Base-by-base conservation (phyloP, 1,140 invertebrate genomes). In the Latrodectus geometricus region DNA sequence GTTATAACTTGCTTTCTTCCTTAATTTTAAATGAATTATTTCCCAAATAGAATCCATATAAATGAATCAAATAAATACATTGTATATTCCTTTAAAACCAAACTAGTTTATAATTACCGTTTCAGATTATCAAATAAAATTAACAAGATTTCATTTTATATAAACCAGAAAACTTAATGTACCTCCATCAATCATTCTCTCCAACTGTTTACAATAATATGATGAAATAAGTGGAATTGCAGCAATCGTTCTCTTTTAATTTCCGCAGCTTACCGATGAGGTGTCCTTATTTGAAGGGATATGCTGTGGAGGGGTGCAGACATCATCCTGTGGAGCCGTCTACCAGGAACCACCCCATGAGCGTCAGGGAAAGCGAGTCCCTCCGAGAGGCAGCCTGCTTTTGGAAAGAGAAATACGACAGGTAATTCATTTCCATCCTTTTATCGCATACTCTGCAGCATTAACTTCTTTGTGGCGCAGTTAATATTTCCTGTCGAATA, bases 321-420 rank as follows among this genome's bases (percentile, higher is more conserved):
- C 82, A 85, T 48, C 66, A 85, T 48, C 82, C 82, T 35, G 61
- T 85, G 93, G 92, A 87, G 94, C 92, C 8, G 94, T 94, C 94
- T 20, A 23, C 15, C 94, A 94, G 83, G 95, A 97, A 88, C 93
- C 95, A 89, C 95, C 96, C 66, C 96, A 97, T 92, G 96, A 96
- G 88, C 97, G 97, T 92, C 95, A 97, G 91, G 94, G 96, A 81
- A 97, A 98, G 91, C 97, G 82, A 85, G 56, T 77, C 82, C 12
- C 74, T 85, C 50, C 21, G 82, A 48, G 82, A 85, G n/a, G 82
- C 82, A 9, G 82, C 82, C 7, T 85, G 82, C 21, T 85, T 85
- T 21, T 85, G 82, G 82, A 85, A 85, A 49, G 82, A 85, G 49
- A 85, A 85, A 20, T 85, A 85, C 50, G 82, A 85, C 74, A 85